Percentiles rank a stretch among this genome's conserved stretches.
These are phyloP conservation scores for Stigmatopora nigra DNA, from an alignment of 2,113 vertebrate genomes.

Conservation along the genomic window DNA sequence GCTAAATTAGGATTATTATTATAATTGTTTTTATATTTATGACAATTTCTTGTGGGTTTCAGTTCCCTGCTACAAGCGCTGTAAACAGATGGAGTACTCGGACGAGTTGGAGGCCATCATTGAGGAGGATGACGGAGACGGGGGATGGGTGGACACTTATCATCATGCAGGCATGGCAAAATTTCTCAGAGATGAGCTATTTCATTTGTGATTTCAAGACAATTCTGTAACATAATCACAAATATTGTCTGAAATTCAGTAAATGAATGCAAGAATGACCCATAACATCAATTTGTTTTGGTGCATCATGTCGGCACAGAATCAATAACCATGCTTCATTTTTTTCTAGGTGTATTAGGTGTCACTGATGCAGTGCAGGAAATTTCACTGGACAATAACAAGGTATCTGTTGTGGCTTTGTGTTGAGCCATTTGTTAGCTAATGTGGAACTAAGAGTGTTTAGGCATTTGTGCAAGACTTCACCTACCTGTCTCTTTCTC, in stretches of 20 bases:
- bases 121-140: slow-evolving; percentile 98
- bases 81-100: slow-evolving; percentile 99
- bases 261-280: neutral
- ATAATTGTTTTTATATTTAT: neutral
- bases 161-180: slow-evolving; percentile 81
- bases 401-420: slow-evolving; percentile 65
- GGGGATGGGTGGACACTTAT: slow-evolving; percentile 98
- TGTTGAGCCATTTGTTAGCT: neutral
- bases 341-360: slow-evolving; percentile 71
- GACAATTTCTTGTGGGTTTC: neutral
- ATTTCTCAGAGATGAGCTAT: neutral
- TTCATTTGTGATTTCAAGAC: neutral
- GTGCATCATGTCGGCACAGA: neutral
- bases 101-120: slow-evolving; percentile 97
- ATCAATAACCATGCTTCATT: neutral
- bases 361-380: slow-evolving; percentile 84
- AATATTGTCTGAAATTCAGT: neutral
- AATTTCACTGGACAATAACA: slow-evolving; percentile 90
- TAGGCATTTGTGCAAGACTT: neutral
- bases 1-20: neutral
- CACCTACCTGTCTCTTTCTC: too few relatives aligned
- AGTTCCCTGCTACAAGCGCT: slow-evolving; percentile 97
- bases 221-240: too few relatives aligned
- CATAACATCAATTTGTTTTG: neutral
- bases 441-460: neutral